Evolutionary conservation across 2,888 invertebrate genomes (phyloP), one percentile per base, ranked within the genome.

Genomic region (Yponomeuta plumbellus): DNA sequence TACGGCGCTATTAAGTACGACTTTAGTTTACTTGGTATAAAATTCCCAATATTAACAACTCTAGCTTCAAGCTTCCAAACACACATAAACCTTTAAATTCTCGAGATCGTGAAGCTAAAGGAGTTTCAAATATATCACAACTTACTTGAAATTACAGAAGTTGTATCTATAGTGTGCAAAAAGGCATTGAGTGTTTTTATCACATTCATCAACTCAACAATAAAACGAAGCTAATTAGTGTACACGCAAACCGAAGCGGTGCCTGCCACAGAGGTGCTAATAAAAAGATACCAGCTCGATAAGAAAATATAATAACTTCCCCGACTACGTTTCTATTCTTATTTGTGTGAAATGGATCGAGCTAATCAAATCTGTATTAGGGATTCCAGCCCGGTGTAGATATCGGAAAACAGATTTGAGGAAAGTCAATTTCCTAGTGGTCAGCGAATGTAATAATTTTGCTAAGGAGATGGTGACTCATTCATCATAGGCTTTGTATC

Each of bases 341-440:
- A 52, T 13, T 52, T 17, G 44, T 17, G 44, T 52, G 44, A 52
- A 17, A 52, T 13, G 17, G 17, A 13, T 52, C 44, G 44, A 52
- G 13, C 44, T 52, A 52, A 52, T 52, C 44, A 13, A 52, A 52
- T 52, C 44, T 17, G 13, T 52, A 52, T 52, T 52, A 17, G 17
- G 17, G 17, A 10, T 52, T 52, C 17, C 13, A 52, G 44, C 44
- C 44, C 3, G 59, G 21, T 13, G 22, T 11, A 22, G 23, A 13
- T 59, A 59, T 59, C 59, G 59, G 22, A 59, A 59, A 59, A 22
- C 59, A 23, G 59, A 59, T 59, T 23, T 22, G 10, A 23, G 23
- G 44, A 59, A 22, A 59, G 21, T 59, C 57, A 21, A 59, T 59
- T 59, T 21, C 59, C 59, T 59, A 21, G 21, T 22, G 8, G 6